phyloP scores from a whole-genome alignment of 2,888 invertebrate genomes.

The Ophion obscuratus region DNA sequence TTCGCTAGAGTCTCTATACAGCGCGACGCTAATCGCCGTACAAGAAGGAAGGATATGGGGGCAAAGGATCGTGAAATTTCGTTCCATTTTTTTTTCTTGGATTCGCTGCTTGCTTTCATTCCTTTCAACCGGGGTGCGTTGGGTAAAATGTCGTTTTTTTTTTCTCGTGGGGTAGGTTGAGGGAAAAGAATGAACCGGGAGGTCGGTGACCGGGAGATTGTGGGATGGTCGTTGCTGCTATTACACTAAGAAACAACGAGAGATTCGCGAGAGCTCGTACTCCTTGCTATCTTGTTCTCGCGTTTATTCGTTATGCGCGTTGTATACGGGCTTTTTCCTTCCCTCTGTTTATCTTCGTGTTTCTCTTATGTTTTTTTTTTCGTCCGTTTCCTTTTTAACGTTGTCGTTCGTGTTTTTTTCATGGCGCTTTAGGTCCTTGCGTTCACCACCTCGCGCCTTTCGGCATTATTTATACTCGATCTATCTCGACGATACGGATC shows the following conservation, averaged over 20 bases:
- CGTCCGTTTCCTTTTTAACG: constrained; percentile 30
- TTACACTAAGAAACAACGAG: constrained; percentile 35
- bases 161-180: neutral
- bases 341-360: constrained; percentile 21
- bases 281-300: neutral
- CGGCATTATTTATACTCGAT: constrained; percentile 32
- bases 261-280: constrained; percentile 15
- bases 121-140: constrained; percentile 1
- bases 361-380: constrained; percentile 39
- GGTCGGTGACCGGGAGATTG: neutral
- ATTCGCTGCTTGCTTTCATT: neutral
- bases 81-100: constrained; percentile 31
- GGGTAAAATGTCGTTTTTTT: constrained; percentile 25
- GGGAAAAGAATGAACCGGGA: constrained; percentile 14
- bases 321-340: neutral
- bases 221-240: constrained; percentile 43
- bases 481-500: constrained; percentile 21
- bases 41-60: constrained; percentile 60
- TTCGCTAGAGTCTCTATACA: constrained; percentile 81
- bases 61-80: constrained; percentile 46
- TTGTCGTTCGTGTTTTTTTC: constrained; percentile 35
- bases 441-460: constrained; percentile 8
- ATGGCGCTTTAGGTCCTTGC: constrained; percentile 42
- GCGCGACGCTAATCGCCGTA: constrained; percentile 81
- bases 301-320: neutral